These are phyloP conservation scores for Paedocypris sp. DNA, from an alignment of 2,113 vertebrate species.

Conservation along the genomic window DNA sequence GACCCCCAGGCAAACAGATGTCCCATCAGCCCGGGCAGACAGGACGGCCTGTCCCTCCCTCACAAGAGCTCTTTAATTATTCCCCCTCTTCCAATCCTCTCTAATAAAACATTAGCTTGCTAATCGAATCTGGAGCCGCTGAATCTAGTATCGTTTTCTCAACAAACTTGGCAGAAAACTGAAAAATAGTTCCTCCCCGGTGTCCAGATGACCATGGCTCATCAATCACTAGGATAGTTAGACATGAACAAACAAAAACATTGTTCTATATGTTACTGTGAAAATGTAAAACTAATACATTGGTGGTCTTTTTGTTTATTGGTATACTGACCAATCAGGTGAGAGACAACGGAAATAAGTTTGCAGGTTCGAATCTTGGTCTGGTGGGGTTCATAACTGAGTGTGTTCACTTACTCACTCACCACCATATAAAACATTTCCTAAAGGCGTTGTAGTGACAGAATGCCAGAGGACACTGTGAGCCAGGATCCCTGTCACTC, in stretches of 20 bases:
- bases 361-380: too few relatives aligned
- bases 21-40: conserved; percentile 40
- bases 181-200: conserved; percentile 6
- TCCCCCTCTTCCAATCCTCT: conserved; percentile 31
- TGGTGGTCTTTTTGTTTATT: too few relatives aligned
- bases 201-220: conserved; percentile 22
- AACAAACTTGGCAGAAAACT: conserved; percentile 15
- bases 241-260: conserved; percentile 28
- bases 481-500: too few relatives aligned
- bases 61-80: conserved; percentile 45
- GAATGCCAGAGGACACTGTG: too few relatives aligned
- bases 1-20: conserved; percentile 60
- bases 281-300: too few relatives aligned
- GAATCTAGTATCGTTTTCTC: conserved; percentile 24
- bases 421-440: too few relatives aligned
- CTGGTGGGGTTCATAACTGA: too few relatives aligned
- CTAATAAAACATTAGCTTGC: conserved; percentile 43
- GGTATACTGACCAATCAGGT: too few relatives aligned
- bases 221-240: conserved; percentile 21
- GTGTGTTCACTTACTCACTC: too few relatives aligned
- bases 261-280: too few relatives aligned
- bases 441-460: too few relatives aligned
- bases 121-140: conserved; percentile 42
- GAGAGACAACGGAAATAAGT: too few relatives aligned
- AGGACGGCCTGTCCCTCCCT: conserved; percentile 29